Evolutionary conservation across 2,888 invertebrate species (phyloP).

Genomic region (Pheosia gnoma): DNA sequence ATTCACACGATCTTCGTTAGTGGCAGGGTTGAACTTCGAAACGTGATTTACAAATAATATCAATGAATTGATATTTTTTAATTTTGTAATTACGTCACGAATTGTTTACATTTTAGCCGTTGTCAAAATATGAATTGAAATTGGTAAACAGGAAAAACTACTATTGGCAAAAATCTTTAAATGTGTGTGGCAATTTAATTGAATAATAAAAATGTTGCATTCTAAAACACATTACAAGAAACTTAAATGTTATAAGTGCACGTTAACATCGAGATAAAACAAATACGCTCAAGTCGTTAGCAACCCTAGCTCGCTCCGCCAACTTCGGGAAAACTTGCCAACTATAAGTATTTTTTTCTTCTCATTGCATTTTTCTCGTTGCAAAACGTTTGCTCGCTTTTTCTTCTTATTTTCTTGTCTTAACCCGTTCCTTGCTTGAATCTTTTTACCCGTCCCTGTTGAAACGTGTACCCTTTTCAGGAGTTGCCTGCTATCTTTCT

Average conservation of each 20-base stretch:
- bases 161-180: too few species aligned
- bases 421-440: constrained; percentile 63
- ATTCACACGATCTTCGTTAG: constrained; percentile 65
- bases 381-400: constrained; percentile 59
- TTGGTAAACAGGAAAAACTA: too few species aligned
- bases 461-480: constrained; percentile 83
- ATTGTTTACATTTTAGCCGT: too few species aligned
- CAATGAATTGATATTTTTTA: too few species aligned
- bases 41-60: not conserved
- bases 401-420: constrained; percentile 47
- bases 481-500: constrained; percentile 81
- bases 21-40: constrained; percentile 50
- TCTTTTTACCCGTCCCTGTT: constrained; percentile 68
- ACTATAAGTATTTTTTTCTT: constrained; percentile 66
- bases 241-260: constrained; percentile 16
- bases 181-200: not conserved
- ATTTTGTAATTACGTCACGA: too few species aligned
- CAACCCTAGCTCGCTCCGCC: constrained; percentile 42
- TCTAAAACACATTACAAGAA: not conserved
- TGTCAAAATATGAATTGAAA: too few species aligned
- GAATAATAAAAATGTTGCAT: not conserved
- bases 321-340: constrained; percentile 78
- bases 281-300: constrained; percentile 53
- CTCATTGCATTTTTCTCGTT: constrained; percentile 76
- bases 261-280: constrained; percentile 48